Conservation (phyloP, 2,113 vertebrate species). For the Shinisaurus crocodilurus region DNA sequence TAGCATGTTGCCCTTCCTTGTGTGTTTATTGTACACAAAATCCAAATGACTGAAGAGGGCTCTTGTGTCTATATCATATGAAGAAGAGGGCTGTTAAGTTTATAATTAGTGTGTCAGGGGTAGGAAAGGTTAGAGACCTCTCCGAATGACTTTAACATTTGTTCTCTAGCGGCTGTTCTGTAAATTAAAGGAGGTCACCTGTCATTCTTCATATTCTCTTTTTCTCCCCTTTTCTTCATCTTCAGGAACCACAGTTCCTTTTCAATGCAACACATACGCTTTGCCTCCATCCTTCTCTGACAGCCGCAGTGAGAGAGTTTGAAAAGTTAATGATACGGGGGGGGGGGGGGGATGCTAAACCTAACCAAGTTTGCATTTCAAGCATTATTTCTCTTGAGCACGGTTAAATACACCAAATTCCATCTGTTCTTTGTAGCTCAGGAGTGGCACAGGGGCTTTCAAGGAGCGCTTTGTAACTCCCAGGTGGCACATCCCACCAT, state of each 20-base stretch:
- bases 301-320: conserved; percentile 13
- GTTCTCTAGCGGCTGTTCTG: conserved; percentile 45
- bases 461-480: conserved; percentile 66
- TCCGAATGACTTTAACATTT: conserved; percentile 52
- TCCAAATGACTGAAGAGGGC: no score
- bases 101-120: conserved; percentile 48
- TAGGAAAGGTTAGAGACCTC: conserved; percentile 33
- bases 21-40: no score
- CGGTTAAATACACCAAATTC: conserved; percentile 41
- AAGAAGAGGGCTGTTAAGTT: conserved; percentile 49
- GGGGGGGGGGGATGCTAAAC: conserved; percentile 7
- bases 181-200: conserved; percentile 70
- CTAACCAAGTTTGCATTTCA: conserved; percentile 43
- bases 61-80: conserved; percentile 42
- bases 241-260: background rate
- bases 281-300: background rate
- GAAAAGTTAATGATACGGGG: conserved; percentile 48
- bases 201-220: conserved; percentile 33
- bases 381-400: conserved; percentile 44
- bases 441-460: conserved; percentile 56
- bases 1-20: no score
- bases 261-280: background rate
- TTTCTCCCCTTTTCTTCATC: conserved; percentile 24
- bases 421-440: conserved; percentile 59
- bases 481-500: conserved; percentile 56